Base-by-base conservation (phyloP, 2,113 vertebrate genomes). In the Pangasianodon hypophthalmus region DNA sequence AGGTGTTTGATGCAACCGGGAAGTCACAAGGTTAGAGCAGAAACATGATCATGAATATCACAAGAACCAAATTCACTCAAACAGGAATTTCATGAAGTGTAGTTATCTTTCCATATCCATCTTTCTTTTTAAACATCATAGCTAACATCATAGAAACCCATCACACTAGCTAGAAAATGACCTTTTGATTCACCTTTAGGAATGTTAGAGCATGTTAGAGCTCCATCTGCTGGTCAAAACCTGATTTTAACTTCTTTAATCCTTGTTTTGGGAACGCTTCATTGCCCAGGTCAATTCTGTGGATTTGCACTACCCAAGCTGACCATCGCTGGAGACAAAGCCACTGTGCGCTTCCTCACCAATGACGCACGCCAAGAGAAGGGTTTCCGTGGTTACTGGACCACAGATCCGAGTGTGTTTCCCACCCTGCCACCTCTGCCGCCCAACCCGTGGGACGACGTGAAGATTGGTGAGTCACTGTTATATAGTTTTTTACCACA, bases 381-480 rank as follows among this genome's bases (percentile, higher is more conserved):
- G 37, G 96, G 96, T 87, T 96, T 97, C 87, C 95, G 93, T 87
- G 95, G 95, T 87, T 95, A 95, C 90, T 97, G 96, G 96, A 96
- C 95, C 85, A 95, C 93, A 1, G 91, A 95, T 86, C 3, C 87
- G 1, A 84, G 2, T 52, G 71, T 95, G 50, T 32, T 95, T 62
- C 95, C 93, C 4, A 95, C 94, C 50, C 69, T 95, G 86, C 86
- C 91, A 32, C 10, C 94, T 37, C 69, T 95, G 86, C 86, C 90
- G 37, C 10, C 91, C 18, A 95, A 94, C 52, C 95, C 93, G 8
- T 96, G 95, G 95, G 94, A 95, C 88, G 73, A 94, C 44, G 79
- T 95, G 32, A 90, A 54, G 29, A 94, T 96, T 48, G 92, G 96
- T 96, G 69, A 93, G 94, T 93, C 37, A 11, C 8, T 26, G 7